These are phyloP conservation scores for Papilio glaucus DNA, from an alignment of 1,140 invertebrate genomes.

Conservation along the genomic window DNA sequence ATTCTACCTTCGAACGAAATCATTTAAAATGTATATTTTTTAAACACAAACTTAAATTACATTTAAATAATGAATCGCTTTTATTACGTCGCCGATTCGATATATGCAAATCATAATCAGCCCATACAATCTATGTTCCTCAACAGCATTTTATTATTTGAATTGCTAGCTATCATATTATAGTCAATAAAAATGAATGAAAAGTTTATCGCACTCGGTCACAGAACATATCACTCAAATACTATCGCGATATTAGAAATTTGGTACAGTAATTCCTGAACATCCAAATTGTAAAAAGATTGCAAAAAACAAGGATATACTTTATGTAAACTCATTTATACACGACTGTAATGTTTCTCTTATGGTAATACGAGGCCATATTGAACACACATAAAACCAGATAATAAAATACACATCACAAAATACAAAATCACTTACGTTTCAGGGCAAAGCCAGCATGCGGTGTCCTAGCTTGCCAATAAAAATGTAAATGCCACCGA, in stretches of 20 bases:
- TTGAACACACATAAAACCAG: conserved; percentile 77
- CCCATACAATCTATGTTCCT: too few species aligned
- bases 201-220: too few species aligned
- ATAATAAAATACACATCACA: conserved; percentile 83
- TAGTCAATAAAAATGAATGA: too few species aligned
- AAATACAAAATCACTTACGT: conserved; percentile 83
- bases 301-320: conserved; percentile 9
- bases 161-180: too few species aligned
- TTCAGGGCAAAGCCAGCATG: conserved; percentile 67
- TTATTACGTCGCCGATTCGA: too few species aligned
- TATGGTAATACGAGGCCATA: conserved; percentile 73
- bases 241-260: too few species aligned
- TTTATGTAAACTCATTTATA: conserved; percentile 33
- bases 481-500: conserved; percentile 81
- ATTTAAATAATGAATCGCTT: too few species aligned
- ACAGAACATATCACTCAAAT: too few species aligned
- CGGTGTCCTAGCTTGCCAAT: conserved; percentile 79
- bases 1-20: not conserved
- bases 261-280: too few species aligned
- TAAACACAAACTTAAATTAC: too few species aligned
- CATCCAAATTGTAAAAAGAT: not conserved
- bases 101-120: too few species aligned
- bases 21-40: not conserved
- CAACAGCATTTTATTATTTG: too few species aligned
- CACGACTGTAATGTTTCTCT: conserved; percentile 63